Evolutionary conservation across 2,113 vertebrate species (phyloP).

Genomic region (Chelonoidis abingdonii): DNA sequence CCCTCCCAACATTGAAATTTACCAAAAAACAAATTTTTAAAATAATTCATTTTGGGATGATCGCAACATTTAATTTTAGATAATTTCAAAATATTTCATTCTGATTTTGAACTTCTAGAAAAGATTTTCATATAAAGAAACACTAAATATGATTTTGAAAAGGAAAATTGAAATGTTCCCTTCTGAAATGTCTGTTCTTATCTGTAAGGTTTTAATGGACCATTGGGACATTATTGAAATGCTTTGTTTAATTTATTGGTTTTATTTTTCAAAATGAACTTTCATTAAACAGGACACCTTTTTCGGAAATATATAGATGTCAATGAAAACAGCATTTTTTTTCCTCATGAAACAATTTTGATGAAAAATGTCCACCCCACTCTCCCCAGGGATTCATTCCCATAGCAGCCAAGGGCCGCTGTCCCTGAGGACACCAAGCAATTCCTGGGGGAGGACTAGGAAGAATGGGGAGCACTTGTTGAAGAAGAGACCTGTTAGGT

Average conservation of each 20-base stretch:
- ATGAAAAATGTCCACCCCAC: background rate
- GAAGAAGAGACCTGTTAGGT: background rate
- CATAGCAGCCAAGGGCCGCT: background rate
- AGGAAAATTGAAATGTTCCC: background rate
- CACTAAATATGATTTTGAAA: background rate
- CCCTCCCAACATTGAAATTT: background rate
- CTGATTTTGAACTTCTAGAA: background rate
- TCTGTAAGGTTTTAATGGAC: background rate
- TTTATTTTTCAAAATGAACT: background rate
- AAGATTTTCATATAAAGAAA: background rate
- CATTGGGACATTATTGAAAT: background rate
- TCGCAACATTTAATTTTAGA: background rate
- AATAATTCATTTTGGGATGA: background rate
- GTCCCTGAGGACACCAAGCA: background rate
- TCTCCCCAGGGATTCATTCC: too few relatives aligned
- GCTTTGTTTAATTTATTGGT: background rate
- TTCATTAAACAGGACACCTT: background rate
- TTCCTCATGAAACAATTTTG: background rate
- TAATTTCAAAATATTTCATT: background rate
- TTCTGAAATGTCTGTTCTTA: background rate
- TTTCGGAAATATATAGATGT: background rate
- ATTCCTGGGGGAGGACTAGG: background rate
- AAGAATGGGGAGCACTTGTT: background rate
- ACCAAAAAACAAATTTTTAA: background rate
- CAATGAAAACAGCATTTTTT: background rate